Conservation (phyloP, 2,113 vertebrate genomes). For the Furnarius figulus region DNA sequence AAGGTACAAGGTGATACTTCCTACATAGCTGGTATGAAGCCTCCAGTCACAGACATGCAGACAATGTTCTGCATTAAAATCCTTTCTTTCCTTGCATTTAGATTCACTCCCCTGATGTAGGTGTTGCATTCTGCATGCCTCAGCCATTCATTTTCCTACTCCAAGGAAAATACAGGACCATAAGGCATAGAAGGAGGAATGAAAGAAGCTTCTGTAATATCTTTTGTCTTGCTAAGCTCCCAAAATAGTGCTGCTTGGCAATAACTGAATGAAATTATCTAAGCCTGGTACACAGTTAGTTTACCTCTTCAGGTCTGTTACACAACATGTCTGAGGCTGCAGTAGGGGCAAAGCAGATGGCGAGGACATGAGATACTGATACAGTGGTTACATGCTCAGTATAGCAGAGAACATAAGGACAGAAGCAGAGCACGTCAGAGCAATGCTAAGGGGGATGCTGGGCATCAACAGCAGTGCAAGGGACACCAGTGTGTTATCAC, state of each 20-base stretch:
- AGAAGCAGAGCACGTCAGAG: neutral
- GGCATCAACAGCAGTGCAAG: neutral
- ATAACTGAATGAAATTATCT: neutral
- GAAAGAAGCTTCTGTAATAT: neutral
- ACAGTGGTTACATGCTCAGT: neutral
- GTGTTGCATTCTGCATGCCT: neutral
- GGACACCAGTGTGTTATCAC: neutral
- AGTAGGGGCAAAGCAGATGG: neutral
- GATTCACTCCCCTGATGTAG: neutral
- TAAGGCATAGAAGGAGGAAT: neutral
- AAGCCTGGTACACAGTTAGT: neutral
- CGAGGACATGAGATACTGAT: neutral
- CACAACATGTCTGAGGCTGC: neutral
- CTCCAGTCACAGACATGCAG: neutral
- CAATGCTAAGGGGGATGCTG: neutral
- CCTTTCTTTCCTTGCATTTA: neutral
- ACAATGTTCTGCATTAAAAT: neutral
- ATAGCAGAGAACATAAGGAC: neutral
- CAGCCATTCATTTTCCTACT: neutral
- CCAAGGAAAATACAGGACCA: neutral
- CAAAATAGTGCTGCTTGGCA: neutral
- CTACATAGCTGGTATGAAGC: neutral
- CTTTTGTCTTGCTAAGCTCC: neutral
- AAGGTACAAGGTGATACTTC: neutral
- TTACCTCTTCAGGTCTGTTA: constrained; percentile 20